These are phyloP conservation scores for Chrysopa pallens DNA, from an alignment of 1,140 invertebrate species.

Conservation along the genomic window DNA sequence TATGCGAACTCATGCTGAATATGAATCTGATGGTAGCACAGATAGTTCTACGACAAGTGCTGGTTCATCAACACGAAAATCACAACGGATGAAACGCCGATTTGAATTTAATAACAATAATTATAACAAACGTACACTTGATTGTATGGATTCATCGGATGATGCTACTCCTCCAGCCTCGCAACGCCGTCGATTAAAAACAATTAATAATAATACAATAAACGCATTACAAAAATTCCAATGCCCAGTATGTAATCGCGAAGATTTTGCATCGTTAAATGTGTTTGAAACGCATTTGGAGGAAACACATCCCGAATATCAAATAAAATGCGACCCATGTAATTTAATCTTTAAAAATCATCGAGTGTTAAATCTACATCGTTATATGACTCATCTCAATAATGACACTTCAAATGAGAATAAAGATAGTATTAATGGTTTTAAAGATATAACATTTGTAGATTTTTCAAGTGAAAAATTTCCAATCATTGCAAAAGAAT, in stretches of 20 bases:
- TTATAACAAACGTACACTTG: slow-evolving; percentile 14
- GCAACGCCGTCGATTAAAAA: neutral
- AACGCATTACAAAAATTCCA: slow-evolving; percentile 13
- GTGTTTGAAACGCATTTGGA: slow-evolving; percentile 49
- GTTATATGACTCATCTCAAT: slow-evolving; percentile 30
- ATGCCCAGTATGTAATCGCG: slow-evolving; percentile 38
- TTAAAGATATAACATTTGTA: slow-evolving; percentile 56
- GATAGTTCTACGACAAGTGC: slow-evolving; percentile 16
- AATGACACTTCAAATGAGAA: slow-evolving; percentile 16
- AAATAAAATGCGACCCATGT: slow-evolving; percentile 50
- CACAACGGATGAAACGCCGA: slow-evolving; percentile 9
- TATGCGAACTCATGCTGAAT: slow-evolving; percentile 46
- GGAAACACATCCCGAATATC: slow-evolving; percentile 46
- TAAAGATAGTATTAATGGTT: slow-evolving; percentile 29
- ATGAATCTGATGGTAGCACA: slow-evolving; percentile 23
- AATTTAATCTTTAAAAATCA: slow-evolving; percentile 48
- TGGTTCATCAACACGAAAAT: slow-evolving; percentile 10
- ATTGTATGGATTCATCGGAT: slow-evolving; percentile 12
- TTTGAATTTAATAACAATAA: slow-evolving; percentile 23
- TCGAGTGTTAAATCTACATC: slow-evolving; percentile 46
- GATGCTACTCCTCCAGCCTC: slow-evolving; percentile 9
- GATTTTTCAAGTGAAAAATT: slow-evolving; percentile 66
- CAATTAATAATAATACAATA: slow-evolving; percentile 8
- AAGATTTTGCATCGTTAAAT: slow-evolving; percentile 37
- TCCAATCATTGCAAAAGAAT: slow-evolving; percentile 49